phyloP scores from a whole-genome alignment of 2,797 vertebrate genomes.

The Simalia tracyae region DNA sequence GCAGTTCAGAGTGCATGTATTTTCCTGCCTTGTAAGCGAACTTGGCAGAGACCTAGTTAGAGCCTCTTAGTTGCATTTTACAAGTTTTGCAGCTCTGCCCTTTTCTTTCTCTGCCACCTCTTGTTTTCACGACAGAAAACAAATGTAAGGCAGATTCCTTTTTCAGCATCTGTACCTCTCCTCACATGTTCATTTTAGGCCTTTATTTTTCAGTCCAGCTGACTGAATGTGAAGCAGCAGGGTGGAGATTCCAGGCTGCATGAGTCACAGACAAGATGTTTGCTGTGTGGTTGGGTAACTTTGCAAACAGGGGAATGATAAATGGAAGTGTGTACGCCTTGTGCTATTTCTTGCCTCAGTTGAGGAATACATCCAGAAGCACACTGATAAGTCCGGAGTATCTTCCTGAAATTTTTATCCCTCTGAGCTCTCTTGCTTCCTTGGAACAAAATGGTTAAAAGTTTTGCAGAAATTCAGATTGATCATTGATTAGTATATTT shows the following conservation, averaged over 20 bases:
- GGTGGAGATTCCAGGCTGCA: not conserved
- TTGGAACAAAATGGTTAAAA: not conserved
- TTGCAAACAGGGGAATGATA: not conserved
- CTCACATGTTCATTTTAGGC: not conserved
- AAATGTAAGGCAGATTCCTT: not conserved
- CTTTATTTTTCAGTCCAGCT: constrained; percentile 7
- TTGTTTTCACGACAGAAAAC: not conserved
- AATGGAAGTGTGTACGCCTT: not conserved
- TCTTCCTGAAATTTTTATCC: not conserved
- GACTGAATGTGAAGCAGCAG: constrained; percentile 26
- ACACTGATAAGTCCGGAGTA: not conserved
- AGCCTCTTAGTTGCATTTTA: not conserved
- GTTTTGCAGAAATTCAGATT: not conserved
- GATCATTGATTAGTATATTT: not conserved
- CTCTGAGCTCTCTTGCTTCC: not conserved
- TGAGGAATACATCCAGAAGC: constrained; percentile 11
- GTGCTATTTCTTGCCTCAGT: constrained; percentile 3
- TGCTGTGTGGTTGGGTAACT: not conserved
- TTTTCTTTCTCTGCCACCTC: not conserved
- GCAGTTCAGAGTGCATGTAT: not conserved
- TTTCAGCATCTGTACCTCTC: constrained; percentile 8
- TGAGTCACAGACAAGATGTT: not conserved
- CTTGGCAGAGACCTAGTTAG: not conserved
- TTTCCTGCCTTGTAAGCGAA: not conserved
- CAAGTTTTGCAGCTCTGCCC: not conserved